Base-by-base conservation (phyloP, 2,888 invertebrate species). In the Zeuzera pyrina region DNA sequence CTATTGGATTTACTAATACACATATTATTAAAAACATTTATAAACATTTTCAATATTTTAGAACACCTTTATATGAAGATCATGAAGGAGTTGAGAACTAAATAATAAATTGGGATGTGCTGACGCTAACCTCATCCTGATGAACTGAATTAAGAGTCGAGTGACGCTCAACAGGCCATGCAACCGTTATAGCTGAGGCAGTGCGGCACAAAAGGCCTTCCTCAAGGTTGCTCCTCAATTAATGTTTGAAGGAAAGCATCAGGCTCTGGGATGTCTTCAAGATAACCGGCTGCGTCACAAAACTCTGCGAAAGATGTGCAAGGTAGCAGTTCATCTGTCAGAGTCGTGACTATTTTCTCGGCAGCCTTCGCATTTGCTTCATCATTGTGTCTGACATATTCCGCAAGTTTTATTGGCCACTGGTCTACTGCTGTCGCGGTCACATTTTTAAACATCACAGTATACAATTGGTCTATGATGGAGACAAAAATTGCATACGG, bases 371-470 rank as follows among this genome's bases (percentile, higher is more conserved):
- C 84, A 78, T 97, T 87, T 3, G 88, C 87, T 65, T 95, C 95
- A 81, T 98, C 98, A 76, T 95, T 96, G 68, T 95, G 92, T 2
- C 98, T 90, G 57, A 98, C 94, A 67, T 92, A 96, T 66, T 97
- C 96, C 12, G 97, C 97, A 33, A 98, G 81, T 38, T 91, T 89
- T 27, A 90, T 87, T 14, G 97, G 91, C 98, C 98, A 98, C 49
- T 93, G 93, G 46, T 94, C 93, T 40, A 91, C 90, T 5, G 85
- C 78, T 3, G 86, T 84, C 23, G 91, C 89, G 31, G 86, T 85
- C 24, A 91, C 89, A 64, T 86, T 89, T 88, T 94, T 94, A 69
- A 96, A 96, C 70, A 96, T 90, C 51, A 90, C 88, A 32, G 85
- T 88, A 65, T 95, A 97, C 23, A 97, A 88, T 49, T 89, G 89